These are phyloP conservation scores for Torymus tubicola DNA, from an alignment of 2,888 invertebrate species.

Conservation along the genomic window DNA sequence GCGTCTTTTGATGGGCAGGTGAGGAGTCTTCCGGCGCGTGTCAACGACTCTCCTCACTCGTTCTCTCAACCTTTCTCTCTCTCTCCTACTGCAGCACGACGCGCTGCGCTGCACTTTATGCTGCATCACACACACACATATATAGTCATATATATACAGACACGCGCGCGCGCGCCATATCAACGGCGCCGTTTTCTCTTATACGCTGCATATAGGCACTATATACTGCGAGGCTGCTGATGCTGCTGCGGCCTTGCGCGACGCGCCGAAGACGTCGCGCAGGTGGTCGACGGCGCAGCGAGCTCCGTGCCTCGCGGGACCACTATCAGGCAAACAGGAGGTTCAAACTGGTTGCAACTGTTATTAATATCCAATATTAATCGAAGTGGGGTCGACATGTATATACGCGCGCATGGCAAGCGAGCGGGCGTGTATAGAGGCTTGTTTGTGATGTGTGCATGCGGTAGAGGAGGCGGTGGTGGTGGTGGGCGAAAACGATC, in stretches of 20 bases:
- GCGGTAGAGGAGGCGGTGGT: neutral
- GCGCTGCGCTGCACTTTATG: too few relatives aligned
- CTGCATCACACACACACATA: too few relatives aligned
- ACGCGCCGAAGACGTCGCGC: slow-evolving; percentile 59
- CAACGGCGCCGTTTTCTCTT: too few relatives aligned
- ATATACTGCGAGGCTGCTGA: slow-evolving; percentile 29
- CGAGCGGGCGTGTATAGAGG: neutral
- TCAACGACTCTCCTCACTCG: slow-evolving; percentile 68
- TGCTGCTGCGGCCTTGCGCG: slow-evolving; percentile 43
- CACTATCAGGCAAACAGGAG: slow-evolving; percentile 68
- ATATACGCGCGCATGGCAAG: neutral
- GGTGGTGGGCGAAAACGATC: too few relatives aligned
- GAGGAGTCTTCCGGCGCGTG: slow-evolving; percentile 76
- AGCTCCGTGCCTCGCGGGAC: slow-evolving; percentile 74
- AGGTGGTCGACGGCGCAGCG: slow-evolving; percentile 67
- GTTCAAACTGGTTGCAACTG: slow-evolving; percentile 51
- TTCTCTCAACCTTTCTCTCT: neutral
- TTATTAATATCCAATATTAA: slow-evolving; percentile 55
- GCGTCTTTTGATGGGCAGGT: slow-evolving; percentile 77
- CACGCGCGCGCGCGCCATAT: too few relatives aligned
- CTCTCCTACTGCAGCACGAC: too few relatives aligned
- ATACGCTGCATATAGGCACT: neutral
- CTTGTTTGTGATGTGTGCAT: neutral
- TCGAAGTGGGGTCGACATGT: neutral
- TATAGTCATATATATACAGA: too few relatives aligned